A percentile compares a stretch with the other conserved stretches of the same genome.
phyloP scores from a whole-genome alignment of 2,113 vertebrate genomes.

The Archilochus colubris region DNA sequence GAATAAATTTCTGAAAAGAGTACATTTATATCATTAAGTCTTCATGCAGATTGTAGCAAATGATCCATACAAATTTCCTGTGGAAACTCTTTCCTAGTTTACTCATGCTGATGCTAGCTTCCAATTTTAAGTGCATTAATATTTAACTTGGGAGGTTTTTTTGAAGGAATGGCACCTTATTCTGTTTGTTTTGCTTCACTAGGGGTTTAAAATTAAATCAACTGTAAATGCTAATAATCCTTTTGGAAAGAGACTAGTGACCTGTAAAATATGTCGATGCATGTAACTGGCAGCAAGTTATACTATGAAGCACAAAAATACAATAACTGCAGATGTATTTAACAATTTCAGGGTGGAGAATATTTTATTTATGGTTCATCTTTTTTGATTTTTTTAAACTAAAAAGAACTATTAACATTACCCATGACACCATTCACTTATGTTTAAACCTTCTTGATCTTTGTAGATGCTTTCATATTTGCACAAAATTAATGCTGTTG shows the following conservation, averaged over 20 bases:
- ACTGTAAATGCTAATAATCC: slow-evolving; percentile 44
- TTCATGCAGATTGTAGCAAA: neutral
- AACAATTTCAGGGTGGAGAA: neutral
- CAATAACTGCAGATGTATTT: neutral
- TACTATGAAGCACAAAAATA: neutral
- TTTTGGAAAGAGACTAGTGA: slow-evolving; percentile 29
- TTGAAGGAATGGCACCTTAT: slow-evolving; percentile 12
- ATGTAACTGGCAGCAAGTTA: slow-evolving; percentile 6
- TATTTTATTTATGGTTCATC: neutral
- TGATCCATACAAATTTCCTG: neutral
- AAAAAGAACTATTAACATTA: neutral
- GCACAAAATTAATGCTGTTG: neutral
- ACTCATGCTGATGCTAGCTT: neutral
- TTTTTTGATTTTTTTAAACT: neutral
- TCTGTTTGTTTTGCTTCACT: slow-evolving; percentile 56
- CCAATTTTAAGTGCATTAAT: slow-evolving; percentile 25
- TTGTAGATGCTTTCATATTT: neutral
- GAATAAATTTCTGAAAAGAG: neutral
- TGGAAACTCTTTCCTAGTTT: neutral
- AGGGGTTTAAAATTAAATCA: slow-evolving; percentile 43
- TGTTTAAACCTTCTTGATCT: neutral
- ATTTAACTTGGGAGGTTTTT: slow-evolving; percentile 53
- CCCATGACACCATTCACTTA: neutral
- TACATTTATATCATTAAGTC: neutral
- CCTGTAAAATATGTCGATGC: slow-evolving; percentile 40